A percentile compares a stretch with the other conserved stretches of the same genome.
Evolutionary conservation across 2,797 vertebrate genomes (phyloP).

Genomic region (Mus minutoides): DNA sequence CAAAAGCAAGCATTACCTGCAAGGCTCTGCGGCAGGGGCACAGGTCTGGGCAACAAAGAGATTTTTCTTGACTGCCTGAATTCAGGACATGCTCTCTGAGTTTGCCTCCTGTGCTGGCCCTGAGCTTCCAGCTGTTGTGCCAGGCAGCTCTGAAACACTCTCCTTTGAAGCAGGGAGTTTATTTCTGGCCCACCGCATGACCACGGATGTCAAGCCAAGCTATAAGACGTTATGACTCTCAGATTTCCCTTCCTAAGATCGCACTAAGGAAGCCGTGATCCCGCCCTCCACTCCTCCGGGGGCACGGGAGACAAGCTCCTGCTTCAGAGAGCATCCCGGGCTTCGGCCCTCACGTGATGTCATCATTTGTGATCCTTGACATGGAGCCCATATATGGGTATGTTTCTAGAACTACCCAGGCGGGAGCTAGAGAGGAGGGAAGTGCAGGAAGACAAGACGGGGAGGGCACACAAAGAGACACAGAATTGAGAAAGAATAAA

Average conservation of each 20-base stretch:
- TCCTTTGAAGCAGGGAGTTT: slow-evolving; percentile 89
- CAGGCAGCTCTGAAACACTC: slow-evolving; percentile 82
- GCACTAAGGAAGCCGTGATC: slow-evolving; percentile 75
- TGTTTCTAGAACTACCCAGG: slow-evolving; percentile 85
- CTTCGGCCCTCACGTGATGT: slow-evolving; percentile 82
- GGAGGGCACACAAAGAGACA: background rate
- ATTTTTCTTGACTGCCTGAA: slow-evolving; percentile 79
- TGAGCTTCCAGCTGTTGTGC: slow-evolving; percentile 85
- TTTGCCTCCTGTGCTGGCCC: slow-evolving; percentile 82
- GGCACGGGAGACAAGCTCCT: slow-evolving; percentile 77
- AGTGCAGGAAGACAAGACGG: background rate
- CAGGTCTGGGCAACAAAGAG: slow-evolving; percentile 56
- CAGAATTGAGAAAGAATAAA: background rate
- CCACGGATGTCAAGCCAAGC: slow-evolving; percentile 87
- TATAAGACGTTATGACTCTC: slow-evolving; percentile 88
- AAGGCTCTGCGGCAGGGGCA: slow-evolving; percentile 73
- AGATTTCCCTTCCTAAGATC: slow-evolving; percentile 87
- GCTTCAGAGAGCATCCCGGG: slow-evolving; percentile 82
- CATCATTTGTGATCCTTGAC: slow-evolving; percentile 87
- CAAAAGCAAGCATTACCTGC: slow-evolving; percentile 89
- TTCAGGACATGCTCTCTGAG: slow-evolving; percentile 82
- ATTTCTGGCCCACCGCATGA: slow-evolving; percentile 92
- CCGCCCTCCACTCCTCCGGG: slow-evolving; percentile 76
- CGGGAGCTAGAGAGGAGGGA: slow-evolving; percentile 71
- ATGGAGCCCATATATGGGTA: slow-evolving; percentile 90